These are phyloP conservation scores for Rugalucina vietnamica DNA, from an alignment of 2,888 invertebrate species.

Conservation along the genomic window DNA sequence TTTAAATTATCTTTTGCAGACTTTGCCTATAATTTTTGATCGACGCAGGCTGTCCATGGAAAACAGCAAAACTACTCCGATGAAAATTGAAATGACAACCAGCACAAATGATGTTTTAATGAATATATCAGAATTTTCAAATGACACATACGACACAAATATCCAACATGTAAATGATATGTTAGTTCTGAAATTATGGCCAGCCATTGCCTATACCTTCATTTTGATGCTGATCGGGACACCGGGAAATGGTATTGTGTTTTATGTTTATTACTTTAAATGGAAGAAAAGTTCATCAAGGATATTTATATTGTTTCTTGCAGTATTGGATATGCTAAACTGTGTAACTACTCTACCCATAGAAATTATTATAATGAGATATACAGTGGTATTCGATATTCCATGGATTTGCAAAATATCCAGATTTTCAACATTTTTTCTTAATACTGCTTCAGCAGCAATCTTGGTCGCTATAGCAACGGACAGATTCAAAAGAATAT, in stretches of 20 bases:
- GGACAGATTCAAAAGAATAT: conserved; percentile 71
- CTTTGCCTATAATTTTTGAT: too few relatives aligned
- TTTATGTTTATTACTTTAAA: conserved; percentile 70
- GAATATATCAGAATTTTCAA: too few relatives aligned
- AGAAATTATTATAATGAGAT: conserved; percentile 66
- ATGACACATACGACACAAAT: too few relatives aligned
- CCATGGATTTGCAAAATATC: conserved; percentile 66
- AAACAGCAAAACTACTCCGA: too few relatives aligned
- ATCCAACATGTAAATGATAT: too few relatives aligned
- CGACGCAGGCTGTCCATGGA: too few relatives aligned
- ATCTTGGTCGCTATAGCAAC: conserved; percentile 68
- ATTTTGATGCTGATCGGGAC: conserved; percentile 66
- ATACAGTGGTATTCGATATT: conserved; percentile 59
- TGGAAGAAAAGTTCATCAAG: conserved; percentile 67
- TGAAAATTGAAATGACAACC: too few relatives aligned
- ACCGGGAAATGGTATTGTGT: conserved; percentile 66
- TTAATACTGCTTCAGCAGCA: conserved; percentile 67
- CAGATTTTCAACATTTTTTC: conserved; percentile 63
- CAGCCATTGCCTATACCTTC: conserved; percentile 63
- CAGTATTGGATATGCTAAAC: conserved; percentile 66
- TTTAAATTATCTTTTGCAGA: too few relatives aligned
- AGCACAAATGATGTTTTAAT: too few relatives aligned
- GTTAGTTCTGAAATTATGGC: conserved; percentile 24
- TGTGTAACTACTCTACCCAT: conserved; percentile 68
- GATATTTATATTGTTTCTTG: conserved; percentile 66